Conservation (phyloP, 2,888 invertebrate genomes). For the Amblyjoppa proteus region DNA sequence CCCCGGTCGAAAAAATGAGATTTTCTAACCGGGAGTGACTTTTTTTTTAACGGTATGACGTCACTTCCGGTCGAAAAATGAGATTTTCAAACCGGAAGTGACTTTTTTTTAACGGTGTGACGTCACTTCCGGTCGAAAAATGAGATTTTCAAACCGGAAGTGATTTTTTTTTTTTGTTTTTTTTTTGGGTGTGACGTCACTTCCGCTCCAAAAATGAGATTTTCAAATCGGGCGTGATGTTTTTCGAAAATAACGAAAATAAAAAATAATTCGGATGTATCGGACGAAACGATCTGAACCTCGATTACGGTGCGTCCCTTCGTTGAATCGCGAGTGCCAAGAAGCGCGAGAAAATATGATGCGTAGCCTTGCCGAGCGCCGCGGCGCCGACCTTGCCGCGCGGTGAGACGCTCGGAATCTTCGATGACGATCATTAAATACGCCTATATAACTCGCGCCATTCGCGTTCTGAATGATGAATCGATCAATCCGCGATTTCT, state of each 20-base stretch:
- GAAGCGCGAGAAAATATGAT: constrained; percentile 71
- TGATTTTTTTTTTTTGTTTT: too few relatives aligned
- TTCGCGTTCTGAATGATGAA: constrained; percentile 51
- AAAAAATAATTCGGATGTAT: constrained; percentile 4
- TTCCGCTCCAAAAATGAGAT: too few relatives aligned
- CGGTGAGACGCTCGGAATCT: constrained; percentile 75
- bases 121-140: too few relatives aligned
- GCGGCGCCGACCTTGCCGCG: constrained; percentile 81
- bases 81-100: too few relatives aligned
- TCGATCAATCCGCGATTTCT: constrained; percentile 46
- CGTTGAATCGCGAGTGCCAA: not conserved
- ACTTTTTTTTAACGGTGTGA: too few relatives aligned
- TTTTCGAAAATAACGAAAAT: not conserved
- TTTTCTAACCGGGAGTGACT: too few relatives aligned
- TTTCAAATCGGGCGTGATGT: too few relatives aligned
- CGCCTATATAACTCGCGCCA: constrained; percentile 33
- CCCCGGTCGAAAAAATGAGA: too few relatives aligned
- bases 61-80: too few relatives aligned
- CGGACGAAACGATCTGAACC: not conserved
- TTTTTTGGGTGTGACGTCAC: too few relatives aligned
- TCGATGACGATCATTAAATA: constrained; percentile 73
- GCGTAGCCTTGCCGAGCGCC: constrained; percentile 82
- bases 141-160: too few relatives aligned
- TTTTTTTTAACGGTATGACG: too few relatives aligned
- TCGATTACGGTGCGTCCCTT: constrained; percentile 17